A percentile compares a stretch with the other conserved stretches of the same genome.
These are phyloP conservation scores for Lepus townsendii DNA, from an alignment of 2,797 vertebrate genomes.

Conservation along the genomic window DNA sequence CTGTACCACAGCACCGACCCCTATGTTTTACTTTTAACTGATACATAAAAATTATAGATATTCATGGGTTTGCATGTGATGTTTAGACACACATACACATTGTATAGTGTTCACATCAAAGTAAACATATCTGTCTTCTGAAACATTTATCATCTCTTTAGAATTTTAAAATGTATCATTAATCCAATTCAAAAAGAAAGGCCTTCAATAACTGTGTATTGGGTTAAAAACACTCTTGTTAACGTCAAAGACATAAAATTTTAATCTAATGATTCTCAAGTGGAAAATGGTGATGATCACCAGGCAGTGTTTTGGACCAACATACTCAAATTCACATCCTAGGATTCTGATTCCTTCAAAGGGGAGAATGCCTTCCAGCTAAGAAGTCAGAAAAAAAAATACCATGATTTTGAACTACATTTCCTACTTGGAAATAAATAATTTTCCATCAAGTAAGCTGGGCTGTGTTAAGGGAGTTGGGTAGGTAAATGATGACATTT, in stretches of 20 bases:
- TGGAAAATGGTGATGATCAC: not conserved
- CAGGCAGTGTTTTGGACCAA: not conserved
- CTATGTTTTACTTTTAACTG: too few relatives aligned
- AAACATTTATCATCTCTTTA: not conserved
- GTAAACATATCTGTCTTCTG: too few relatives aligned
- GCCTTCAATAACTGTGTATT: not conserved
- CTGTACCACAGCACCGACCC: too few relatives aligned
- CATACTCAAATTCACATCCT: not conserved
- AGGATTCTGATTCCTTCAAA: not conserved
- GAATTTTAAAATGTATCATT: conserved; percentile 15
- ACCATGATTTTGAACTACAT: not conserved
- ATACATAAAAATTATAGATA: too few relatives aligned
- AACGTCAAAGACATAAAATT: conserved; percentile 3
- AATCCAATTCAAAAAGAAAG: conserved; percentile 11
- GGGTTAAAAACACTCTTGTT: conserved; percentile 8
- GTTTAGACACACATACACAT: too few relatives aligned
- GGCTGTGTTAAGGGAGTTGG: not conserved
- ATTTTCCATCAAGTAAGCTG: not conserved
- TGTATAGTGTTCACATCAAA: too few relatives aligned
- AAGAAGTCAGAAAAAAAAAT: not conserved
- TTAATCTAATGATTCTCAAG: not conserved
- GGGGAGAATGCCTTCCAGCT: not conserved
- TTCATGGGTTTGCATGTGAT: too few relatives aligned
- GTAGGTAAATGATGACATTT: not conserved
- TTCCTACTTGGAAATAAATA: not conserved